phyloP scores from a whole-genome alignment of 2,113 vertebrate species.

The Neomonachus schauinslandi region DNA sequence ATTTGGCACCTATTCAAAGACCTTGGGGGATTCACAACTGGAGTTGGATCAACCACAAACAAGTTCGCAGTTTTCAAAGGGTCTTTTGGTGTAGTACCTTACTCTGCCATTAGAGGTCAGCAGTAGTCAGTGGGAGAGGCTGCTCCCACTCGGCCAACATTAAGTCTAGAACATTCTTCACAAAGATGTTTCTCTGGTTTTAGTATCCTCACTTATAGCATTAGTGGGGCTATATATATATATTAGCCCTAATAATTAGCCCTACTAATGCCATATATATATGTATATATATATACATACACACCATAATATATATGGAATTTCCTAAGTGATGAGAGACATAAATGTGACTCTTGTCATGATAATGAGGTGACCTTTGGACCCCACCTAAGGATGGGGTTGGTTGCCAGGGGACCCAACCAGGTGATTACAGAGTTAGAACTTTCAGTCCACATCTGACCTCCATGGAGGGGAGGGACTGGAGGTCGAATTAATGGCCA shows the following conservation, averaged over 20 bases:
- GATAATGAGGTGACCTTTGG: not conserved
- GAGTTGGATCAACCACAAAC: conserved; percentile 79
- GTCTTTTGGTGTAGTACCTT: not conserved
- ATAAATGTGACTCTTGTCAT: not conserved
- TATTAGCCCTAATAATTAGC: no score
- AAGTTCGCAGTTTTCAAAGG: conserved; percentile 72
- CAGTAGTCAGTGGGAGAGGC: conserved; percentile 60
- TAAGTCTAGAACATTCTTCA: conserved; percentile 49
- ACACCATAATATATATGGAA: not conserved
- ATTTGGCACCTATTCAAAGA: conserved; percentile 83
- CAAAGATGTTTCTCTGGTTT: not conserved
- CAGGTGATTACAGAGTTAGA: not conserved
- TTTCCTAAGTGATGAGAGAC: not conserved
- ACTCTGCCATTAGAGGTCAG: conserved; percentile 85
- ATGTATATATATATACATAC: no score
- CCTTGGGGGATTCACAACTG: conserved; percentile 78
- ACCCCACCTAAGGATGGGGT: not conserved
- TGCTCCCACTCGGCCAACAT: not conserved
- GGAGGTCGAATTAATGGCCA: not conserved
- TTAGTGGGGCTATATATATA: not conserved
- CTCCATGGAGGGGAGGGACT: not conserved
- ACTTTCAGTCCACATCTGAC: not conserved
- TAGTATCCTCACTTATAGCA: not conserved
- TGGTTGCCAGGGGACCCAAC: not conserved
- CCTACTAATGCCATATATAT: no score